phyloP scores from a whole-genome alignment of 1,140 invertebrate species.

The Ctenoplectra terminalis region DNA sequence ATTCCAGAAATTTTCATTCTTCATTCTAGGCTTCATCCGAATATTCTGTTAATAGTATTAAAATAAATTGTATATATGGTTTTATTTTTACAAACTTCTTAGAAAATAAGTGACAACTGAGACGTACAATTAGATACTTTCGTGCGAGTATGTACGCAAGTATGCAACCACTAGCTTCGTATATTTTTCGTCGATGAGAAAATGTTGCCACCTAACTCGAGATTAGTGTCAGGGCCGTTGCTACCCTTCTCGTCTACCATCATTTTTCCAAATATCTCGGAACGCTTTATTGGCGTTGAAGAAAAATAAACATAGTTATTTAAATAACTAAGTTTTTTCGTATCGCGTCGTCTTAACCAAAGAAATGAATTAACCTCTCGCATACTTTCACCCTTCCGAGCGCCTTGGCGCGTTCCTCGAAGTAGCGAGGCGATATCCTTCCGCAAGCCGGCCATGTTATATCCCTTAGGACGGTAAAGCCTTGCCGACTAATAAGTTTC shows the following conservation, averaged over 20 bases:
- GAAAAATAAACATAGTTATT: background rate
- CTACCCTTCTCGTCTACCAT: conserved; percentile 40
- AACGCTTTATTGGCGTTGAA: conserved; percentile 9
- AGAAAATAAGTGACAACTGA: background rate
- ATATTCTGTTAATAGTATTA: no score
- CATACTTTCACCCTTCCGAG: background rate
- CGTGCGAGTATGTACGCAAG: background rate
- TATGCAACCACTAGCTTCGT: conserved; percentile 38
- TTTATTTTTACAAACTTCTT: background rate
- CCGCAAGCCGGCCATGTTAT: conserved; percentile 72
- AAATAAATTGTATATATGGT: no score
- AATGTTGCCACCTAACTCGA: conserved; percentile 76
- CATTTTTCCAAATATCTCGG: conserved; percentile 35
- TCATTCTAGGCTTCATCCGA: background rate
- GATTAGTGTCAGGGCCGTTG: conserved; percentile 74
- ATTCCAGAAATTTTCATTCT: background rate
- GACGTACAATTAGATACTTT: background rate
- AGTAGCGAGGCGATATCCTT: conserved; percentile 64
- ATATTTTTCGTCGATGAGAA: conserved; percentile 70
- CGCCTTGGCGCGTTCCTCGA: conserved; percentile 67
- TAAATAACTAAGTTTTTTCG: no score
- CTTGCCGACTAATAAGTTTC: conserved; percentile 81
- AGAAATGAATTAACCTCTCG: conserved; percentile 15
- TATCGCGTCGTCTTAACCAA: no score
- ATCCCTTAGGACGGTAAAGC: conserved; percentile 71